Evolutionary conservation across 2,113 vertebrate species (phyloP).

Genomic region (Neopipo cinnamomea): DNA sequence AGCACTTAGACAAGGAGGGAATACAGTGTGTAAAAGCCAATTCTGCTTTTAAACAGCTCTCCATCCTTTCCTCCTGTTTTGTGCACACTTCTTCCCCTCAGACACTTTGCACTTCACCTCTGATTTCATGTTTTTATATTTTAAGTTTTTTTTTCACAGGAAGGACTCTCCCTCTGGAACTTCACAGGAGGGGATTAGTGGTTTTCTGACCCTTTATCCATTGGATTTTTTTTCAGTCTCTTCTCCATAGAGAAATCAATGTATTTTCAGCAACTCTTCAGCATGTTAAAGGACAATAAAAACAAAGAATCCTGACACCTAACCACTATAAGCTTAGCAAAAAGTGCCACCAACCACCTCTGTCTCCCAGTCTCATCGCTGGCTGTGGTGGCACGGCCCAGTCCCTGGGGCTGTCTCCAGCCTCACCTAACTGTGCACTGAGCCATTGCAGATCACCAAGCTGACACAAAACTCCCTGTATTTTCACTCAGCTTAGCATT

Average conservation of each 20-base stretch:
- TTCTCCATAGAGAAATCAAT: slow-evolving; percentile 21
- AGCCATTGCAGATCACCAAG: not conserved
- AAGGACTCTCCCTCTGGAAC: slow-evolving; percentile 9
- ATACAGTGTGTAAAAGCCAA: not conserved
- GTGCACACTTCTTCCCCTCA: not conserved
- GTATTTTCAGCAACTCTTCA: not conserved
- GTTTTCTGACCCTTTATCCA: slow-evolving; percentile 34
- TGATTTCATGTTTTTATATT: not conserved
- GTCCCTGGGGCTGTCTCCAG: not conserved
- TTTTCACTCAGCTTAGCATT: not conserved
- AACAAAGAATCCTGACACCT: not conserved
- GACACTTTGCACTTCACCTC: not conserved
- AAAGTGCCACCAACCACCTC: not conserved
- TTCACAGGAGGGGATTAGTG: not conserved
- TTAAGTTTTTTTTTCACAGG: not conserved
- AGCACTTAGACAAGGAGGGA: not conserved
- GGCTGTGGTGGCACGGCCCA: not conserved
- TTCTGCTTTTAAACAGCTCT: not conserved
- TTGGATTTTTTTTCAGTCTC: not conserved
- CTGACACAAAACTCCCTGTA: not conserved
- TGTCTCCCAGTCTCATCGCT: not conserved
- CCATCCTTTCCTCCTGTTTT: not conserved
- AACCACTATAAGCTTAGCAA: not conserved
- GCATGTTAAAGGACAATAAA: not conserved
- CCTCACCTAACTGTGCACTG: not conserved